Evolutionary conservation across 2,888 invertebrate species (phyloP).

Genomic region (Agelastica alni): DNA sequence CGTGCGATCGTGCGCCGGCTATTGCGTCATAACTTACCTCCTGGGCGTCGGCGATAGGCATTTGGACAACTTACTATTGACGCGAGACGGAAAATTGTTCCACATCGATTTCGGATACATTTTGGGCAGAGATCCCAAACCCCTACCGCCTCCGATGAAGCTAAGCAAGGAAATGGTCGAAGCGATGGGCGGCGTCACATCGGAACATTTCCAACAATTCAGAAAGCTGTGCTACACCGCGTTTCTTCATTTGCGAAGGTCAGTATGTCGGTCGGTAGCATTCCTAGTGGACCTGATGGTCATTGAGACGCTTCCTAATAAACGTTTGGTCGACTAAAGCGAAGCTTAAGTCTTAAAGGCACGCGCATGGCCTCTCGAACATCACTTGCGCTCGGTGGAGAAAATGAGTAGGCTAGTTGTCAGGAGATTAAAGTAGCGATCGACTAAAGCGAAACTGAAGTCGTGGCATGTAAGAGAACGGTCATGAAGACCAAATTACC

Average conservation of each 20-base stretch:
- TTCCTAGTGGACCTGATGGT: no score
- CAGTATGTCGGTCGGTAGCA: no score
- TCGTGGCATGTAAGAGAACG: no score
- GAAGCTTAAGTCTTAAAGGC: no score
- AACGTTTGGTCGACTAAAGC: no score
- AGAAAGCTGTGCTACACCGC: conserved; percentile 94
- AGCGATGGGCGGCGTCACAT: conserved; percentile 89
- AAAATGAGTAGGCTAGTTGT: no score
- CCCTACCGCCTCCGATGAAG: conserved; percentile 98
- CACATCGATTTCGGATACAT: conserved; percentile 99
- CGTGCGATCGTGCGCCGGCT: conserved; percentile 93
- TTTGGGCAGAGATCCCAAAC: conserved; percentile 97
- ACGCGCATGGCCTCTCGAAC: no score
- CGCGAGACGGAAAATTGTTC: conserved; percentile 87
- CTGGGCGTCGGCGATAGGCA: conserved; percentile 98
- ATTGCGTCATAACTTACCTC: conserved; percentile 97
- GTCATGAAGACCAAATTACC: no score
- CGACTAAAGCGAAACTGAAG: no score
- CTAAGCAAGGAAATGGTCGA: conserved; percentile 99
- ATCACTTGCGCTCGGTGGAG: no score
- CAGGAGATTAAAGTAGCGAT: no score
- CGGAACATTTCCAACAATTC: conserved; percentile 94
- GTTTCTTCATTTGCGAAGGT: conserved; percentile 90
- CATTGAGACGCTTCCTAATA: no score
- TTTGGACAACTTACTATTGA: conserved; percentile 93